Base-by-base conservation (phyloP, 1,140 invertebrate species). In the Amphibalanus amphitrite region DNA sequence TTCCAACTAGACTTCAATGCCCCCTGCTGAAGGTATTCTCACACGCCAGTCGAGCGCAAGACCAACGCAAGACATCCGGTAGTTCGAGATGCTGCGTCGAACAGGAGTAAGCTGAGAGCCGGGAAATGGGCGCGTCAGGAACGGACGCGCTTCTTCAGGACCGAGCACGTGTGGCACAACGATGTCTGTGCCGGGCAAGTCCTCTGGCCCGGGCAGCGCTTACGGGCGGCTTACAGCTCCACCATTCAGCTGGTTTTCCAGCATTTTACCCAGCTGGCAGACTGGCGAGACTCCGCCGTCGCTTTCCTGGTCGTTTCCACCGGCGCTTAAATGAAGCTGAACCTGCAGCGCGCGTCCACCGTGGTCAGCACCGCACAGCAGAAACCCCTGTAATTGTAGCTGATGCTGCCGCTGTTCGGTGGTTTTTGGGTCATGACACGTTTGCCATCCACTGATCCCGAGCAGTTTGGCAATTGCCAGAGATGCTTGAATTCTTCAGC, bases 361-460 rank as follows among this genome's bases (percentile, higher is more conserved):
- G 47, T 20, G 10, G 23, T 8, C 47, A 59, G 17, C 10, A 23
- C 47, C 1, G 3, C 23, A 20, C 47, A 17, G 17, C 47, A 23
- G 47, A 13, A 20, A 3, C 10, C 47, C 47, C 77, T 79, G 29
- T 77, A 76, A 67, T 79, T 79, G 25, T 74, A 76, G 70, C 68
- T 78, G 17, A 70, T 30, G n/a, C 73, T 64, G 28, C 78, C 75
- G 70, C 74, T 75, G 28, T 69, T 74, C 29, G 65, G 30, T 25
- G 77, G 76, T 6, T 71, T 74, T 47, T 76, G 71, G 33, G 82
- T 80, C 67, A 73, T 40, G 29, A 82, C 74, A 71, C 80, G 81
- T 73, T 82, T 82, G n/a, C 80, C 80, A 74, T 82, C 81, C 23
- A 83, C 74, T 26, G 79, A 78, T 25, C 80, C 81, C 64, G 79